These are phyloP conservation scores for Brenthis daphne DNA, from an alignment of 2,888 invertebrate genomes.

Conservation along the genomic window DNA sequence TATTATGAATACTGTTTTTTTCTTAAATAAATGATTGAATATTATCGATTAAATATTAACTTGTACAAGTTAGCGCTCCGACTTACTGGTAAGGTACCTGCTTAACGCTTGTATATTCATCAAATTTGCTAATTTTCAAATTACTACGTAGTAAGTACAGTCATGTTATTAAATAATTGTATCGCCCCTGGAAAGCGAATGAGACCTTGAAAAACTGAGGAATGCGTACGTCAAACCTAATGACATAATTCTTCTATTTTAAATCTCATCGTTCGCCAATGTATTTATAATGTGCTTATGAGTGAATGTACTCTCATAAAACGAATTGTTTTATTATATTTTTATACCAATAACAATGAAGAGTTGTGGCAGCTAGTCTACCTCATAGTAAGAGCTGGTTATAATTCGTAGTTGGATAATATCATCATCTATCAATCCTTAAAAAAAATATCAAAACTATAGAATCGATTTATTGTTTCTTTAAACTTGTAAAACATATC, in stretches of 20 bases:
- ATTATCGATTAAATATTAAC: too few species aligned
- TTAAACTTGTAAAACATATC: too few species aligned
- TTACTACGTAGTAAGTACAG: not conserved
- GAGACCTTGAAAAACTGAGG: slow-evolving; percentile 47
- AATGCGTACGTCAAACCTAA: slow-evolving; percentile 50
- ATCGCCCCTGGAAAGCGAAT: slow-evolving; percentile 22
- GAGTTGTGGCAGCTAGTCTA: not conserved
- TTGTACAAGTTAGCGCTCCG: too few species aligned
- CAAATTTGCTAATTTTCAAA: not conserved
- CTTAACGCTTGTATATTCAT: too few species aligned
- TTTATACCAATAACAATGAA: slow-evolving; percentile 3
- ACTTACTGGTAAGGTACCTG: too few species aligned
- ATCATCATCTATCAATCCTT: too few species aligned
- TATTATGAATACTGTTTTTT: too few species aligned
- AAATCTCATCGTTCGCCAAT: slow-evolving; percentile 51
- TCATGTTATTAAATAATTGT: slow-evolving; percentile 14
- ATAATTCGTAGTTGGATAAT: not conserved
- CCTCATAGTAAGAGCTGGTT: not conserved
- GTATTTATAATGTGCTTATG: slow-evolving; percentile 57
- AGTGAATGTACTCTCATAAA: slow-evolving; percentile 31
- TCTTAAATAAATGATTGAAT: too few species aligned
- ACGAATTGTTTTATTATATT: slow-evolving; percentile 17
- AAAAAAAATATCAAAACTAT: too few species aligned
- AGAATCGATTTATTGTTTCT: too few species aligned
- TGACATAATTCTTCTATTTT: slow-evolving; percentile 75